phyloP scores from a whole-genome alignment of 2,888 invertebrate species.

The Leptopilina drosophilae region DNA sequence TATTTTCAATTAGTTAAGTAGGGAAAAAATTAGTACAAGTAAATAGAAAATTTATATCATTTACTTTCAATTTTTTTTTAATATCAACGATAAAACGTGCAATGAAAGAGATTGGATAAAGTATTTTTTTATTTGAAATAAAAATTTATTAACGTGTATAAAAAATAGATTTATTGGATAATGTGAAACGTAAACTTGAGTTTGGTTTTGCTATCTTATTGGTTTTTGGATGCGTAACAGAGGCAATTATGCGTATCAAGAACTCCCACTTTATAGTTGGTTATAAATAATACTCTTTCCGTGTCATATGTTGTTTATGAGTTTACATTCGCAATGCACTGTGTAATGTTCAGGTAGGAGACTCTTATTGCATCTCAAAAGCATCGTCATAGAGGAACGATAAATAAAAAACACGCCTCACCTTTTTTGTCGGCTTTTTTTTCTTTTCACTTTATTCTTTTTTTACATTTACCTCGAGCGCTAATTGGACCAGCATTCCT shows the following conservation, averaged over 20 bases:
- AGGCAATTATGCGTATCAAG: slow-evolving; percentile 65
- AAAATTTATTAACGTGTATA: not conserved
- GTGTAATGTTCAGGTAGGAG: slow-evolving; percentile 18
- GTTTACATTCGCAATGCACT: slow-evolving; percentile 41
- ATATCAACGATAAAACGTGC: too few relatives aligned
- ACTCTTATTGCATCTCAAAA: slow-evolving; percentile 19
- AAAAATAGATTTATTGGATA: slow-evolving; percentile 1
- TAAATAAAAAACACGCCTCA: slow-evolving; percentile 10
- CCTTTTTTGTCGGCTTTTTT: not conserved
- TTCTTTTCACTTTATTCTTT: slow-evolving; percentile 43
- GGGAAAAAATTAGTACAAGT: too few relatives aligned
- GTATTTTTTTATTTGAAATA: not conserved
- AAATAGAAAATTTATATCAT: too few relatives aligned
- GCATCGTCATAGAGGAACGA: not conserved
- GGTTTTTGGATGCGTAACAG: slow-evolving; percentile 56
- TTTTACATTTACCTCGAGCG: slow-evolving; percentile 48
- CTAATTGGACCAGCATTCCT: slow-evolving; percentile 62
- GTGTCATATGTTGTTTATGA: slow-evolving; percentile 41
- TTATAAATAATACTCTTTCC: slow-evolving; percentile 51
- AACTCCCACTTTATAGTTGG: slow-evolving; percentile 57
- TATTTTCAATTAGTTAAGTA: too few relatives aligned
- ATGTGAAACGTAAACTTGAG: not conserved
- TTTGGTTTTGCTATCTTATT: slow-evolving; percentile 51
- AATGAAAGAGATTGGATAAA: too few relatives aligned
- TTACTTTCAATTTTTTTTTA: too few relatives aligned